phyloP scores from a whole-genome alignment of 2,113 vertebrate genomes.

The Todiramphus chloris region DNA sequence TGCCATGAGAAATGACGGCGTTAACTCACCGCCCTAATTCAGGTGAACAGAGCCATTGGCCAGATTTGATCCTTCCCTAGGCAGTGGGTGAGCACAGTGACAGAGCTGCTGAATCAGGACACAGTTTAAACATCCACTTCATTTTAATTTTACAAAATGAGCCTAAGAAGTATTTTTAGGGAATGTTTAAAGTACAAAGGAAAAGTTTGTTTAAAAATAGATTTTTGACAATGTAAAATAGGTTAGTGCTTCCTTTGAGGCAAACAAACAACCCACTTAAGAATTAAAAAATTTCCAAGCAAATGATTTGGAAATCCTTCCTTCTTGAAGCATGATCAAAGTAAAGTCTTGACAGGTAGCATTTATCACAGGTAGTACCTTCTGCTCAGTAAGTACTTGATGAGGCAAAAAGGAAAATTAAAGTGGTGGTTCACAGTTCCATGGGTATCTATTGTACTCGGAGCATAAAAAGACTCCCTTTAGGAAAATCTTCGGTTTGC shows the following conservation, averaged over 20 bases:
- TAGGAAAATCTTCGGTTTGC: neutral
- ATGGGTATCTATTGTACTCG: neutral
- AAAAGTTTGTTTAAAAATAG: conserved; percentile 71
- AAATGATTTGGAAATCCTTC: conserved; percentile 65
- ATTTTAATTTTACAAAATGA: conserved; percentile 58
- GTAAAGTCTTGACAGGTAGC: conserved; percentile 61
- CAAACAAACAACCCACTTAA: conserved; percentile 64
- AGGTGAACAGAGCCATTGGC: neutral
- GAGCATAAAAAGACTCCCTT: neutral
- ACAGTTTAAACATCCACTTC: conserved; percentile 24
- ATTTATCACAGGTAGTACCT: conserved; percentile 65
- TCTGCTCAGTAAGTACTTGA: conserved; percentile 17
- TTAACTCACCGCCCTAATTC: neutral
- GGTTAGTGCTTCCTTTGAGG: conserved; percentile 68
- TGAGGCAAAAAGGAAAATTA: conserved; percentile 41
- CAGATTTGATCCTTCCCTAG: neutral
- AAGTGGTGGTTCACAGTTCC: neutral
- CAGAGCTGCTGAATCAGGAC: conserved; percentile 47
- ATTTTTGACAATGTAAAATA: conserved; percentile 67
- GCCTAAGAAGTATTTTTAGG: conserved; percentile 67
- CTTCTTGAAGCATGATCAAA: conserved; percentile 50
- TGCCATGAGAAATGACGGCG: neutral
- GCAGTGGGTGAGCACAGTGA: neutral
- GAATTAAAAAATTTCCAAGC: conserved; percentile 67
- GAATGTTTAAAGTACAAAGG: conserved; percentile 66